These are phyloP conservation scores for Gymnopithys bicolor DNA, from an alignment of 2,797 vertebrate genomes.

Conservation along the genomic window DNA sequence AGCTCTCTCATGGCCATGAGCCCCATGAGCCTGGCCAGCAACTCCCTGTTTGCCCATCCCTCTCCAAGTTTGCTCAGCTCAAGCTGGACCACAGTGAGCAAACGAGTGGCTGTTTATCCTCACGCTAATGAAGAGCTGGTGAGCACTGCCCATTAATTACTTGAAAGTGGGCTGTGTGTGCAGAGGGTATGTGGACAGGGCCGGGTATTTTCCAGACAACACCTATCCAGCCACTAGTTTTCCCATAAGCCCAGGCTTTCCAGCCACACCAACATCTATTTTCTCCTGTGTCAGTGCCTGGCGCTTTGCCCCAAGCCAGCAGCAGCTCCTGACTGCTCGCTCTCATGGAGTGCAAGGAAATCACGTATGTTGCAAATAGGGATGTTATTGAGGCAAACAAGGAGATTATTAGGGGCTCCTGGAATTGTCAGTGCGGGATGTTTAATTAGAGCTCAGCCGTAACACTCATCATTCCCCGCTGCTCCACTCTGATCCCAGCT, in stretches of 20 bases:
- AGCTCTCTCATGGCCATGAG: constrained; percentile 21
- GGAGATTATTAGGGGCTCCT: not conserved
- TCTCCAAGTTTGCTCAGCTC: constrained; percentile 71
- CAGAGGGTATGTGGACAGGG: constrained; percentile 2
- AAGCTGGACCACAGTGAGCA: constrained; percentile 54
- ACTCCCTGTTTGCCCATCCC: constrained; percentile 67
- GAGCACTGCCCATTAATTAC: constrained; percentile 20
- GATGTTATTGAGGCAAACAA: not conserved
- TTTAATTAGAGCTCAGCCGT: not conserved
- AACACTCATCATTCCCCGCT: fast-evolving
- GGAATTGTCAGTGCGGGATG: not conserved
- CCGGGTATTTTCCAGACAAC: not conserved
- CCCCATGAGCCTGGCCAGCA: constrained; percentile 49
- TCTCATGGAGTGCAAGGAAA: not conserved
- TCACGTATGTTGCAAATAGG: not conserved
- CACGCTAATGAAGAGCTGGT: constrained; percentile 65
- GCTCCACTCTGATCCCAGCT: not conserved
- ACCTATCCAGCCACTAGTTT: not conserved
- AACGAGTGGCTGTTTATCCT: constrained; percentile 69
- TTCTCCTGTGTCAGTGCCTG: fast-evolving
- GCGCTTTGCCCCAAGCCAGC: not conserved
- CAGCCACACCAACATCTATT: fast-evolving
- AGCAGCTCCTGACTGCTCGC: not conserved
- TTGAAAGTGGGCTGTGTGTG: constrained; percentile 45
- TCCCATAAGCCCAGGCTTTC: not conserved